phyloP scores from a whole-genome alignment of 2,113 vertebrate species.

The Danionella cerebrum region DNA sequence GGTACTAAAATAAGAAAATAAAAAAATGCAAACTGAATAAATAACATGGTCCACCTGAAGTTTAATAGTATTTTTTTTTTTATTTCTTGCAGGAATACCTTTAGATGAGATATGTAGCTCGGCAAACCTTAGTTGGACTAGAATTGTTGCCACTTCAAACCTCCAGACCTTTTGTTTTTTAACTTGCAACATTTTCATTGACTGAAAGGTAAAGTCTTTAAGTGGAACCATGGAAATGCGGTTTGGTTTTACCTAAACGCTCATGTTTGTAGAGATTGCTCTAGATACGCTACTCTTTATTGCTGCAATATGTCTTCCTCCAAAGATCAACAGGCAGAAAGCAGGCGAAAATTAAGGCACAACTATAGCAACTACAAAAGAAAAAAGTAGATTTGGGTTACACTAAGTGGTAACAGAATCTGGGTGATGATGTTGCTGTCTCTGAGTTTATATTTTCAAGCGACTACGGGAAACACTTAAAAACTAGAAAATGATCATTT shows the following conservation, averaged over 20 bases:
- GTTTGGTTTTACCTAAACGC: constrained; percentile 38
- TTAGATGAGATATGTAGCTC: neutral
- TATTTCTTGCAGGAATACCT: neutral
- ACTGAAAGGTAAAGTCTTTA: too few species aligned
- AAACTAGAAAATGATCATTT: constrained; percentile 7
- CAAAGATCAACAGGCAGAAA: constrained; percentile 15
- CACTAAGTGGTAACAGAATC: neutral
- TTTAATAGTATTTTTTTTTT: too few species aligned
- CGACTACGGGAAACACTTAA: neutral
- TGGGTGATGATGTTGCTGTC: too few species aligned
- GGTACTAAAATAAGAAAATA: constrained; percentile 40
- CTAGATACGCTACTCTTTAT: constrained; percentile 48
- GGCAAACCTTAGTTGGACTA: too few species aligned
- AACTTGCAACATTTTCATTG: too few species aligned
- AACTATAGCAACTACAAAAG: constrained; percentile 36
- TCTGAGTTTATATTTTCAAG: constrained; percentile 14
- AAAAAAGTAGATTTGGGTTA: neutral
- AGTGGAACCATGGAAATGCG: too few species aligned
- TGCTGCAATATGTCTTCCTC: constrained; percentile 45
- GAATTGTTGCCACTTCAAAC: too few species aligned
- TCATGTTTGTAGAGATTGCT: constrained; percentile 46
- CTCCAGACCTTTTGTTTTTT: too few species aligned
- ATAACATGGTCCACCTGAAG: constrained; percentile 23
- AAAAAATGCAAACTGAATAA: constrained; percentile 29
- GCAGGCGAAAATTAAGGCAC: constrained; percentile 42